Evolutionary conservation across 1,140 invertebrate genomes (phyloP), one percentile per base, ranked within the genome.

Genomic region (Rhizoglyphus robini): DNA sequence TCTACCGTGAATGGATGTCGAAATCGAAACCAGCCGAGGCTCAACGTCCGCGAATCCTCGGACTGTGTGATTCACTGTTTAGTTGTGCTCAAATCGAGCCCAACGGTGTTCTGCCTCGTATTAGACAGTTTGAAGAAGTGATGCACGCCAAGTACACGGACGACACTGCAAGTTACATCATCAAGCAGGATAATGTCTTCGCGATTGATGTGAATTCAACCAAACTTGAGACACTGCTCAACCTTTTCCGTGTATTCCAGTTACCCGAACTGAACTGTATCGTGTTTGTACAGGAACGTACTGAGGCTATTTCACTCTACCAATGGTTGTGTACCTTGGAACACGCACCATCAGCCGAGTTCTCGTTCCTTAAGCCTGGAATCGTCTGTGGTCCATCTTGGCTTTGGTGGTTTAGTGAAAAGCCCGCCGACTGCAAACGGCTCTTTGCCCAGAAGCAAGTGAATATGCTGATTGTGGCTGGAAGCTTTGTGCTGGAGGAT

Each of bases 391-490:
- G 58, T 4, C 8, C 46, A 32, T 36, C 29, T 30, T 27, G 25
- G 63, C 48, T 20, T 49, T 30, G 4, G n/a, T 51, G 20, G 5
- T 49, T 4, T 29, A 20, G 13, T 31, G 27, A 31, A 1, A 30
- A 27, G 3, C 31, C 15, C n/a, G 11, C 23, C 1, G 4, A 57
- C 23, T 30, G 5, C 25, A 15, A 49, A 36, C 18, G 30, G n/a
- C 86, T 84, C 67, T 99, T 98, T 76, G 82, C 93, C n/a, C 88
- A 72, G 27, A 85, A 88, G 68, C 89, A 96, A 73, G 88, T 91
- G 71, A 99, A 99, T 78, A 77, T 99, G 13, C 79, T 99, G 29
- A 82, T 99, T 58, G 85, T n/a, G n/a, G n/a, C n/a, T n/a, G n/a
- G 90, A 1, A 89, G 88, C 30, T 81, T 80, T 65, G 81, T 89